Percentiles rank a stretch among this genome's conserved stretches.
phyloP scores from a whole-genome alignment of 2,888 invertebrate species.

The Latrodectus hesperus region DNA sequence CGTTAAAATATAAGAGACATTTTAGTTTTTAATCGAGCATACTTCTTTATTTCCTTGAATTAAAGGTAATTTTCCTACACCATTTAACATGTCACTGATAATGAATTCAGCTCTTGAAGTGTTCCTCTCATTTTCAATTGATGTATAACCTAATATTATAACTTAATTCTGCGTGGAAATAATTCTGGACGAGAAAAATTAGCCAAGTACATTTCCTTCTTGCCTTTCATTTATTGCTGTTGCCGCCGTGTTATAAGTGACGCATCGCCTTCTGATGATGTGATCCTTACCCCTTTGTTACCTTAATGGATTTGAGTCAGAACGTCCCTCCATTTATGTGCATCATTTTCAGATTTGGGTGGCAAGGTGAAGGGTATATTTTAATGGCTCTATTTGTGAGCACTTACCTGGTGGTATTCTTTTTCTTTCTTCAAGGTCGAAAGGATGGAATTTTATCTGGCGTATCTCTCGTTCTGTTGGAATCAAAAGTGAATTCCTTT shows the following conservation, averaged over 20 bases:
- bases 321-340: not conserved
- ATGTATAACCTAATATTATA: not conserved
- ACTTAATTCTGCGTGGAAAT: not conserved
- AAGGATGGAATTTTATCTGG: slow-evolving; percentile 2
- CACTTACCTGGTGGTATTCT: not conserved
- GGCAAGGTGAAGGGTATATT: not conserved
- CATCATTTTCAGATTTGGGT: no score
- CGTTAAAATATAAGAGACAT: no score
- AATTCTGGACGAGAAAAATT: not conserved
- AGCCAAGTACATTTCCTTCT: not conserved
- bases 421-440: not conserved
- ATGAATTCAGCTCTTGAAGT: no score
- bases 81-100: no score
- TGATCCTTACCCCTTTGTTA: not conserved
- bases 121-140: not conserved
- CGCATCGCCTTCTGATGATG: not conserved
- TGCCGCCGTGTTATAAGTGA: not conserved
- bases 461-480: not conserved
- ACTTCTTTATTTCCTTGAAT: no score
- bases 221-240: not conserved
- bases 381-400: not conserved
- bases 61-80: no score
- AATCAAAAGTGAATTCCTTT: not conserved
- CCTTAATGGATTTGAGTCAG: slow-evolving; percentile 1
- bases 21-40: no score